Conservation (phyloP, 2,797 vertebrate genomes). For the Scolopax bukidnonensis region DNA sequence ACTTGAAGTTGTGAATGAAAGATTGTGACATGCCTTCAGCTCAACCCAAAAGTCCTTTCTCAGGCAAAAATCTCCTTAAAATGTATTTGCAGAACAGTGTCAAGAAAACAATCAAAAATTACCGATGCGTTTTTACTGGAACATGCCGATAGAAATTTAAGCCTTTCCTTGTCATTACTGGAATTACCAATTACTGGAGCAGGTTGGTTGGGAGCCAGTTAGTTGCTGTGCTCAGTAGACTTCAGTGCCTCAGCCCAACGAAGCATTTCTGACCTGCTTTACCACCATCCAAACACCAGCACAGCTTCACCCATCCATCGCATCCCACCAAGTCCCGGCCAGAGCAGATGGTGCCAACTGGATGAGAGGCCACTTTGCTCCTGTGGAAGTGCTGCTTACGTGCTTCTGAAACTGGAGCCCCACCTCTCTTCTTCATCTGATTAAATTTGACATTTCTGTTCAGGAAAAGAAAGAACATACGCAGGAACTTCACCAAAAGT, state of each 20-base stretch:
- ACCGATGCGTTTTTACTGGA: background rate
- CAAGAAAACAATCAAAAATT: background rate
- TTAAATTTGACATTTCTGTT: background rate
- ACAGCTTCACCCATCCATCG: rapidly evolving
- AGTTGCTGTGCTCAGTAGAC: background rate
- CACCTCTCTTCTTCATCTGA: background rate
- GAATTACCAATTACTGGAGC: background rate
- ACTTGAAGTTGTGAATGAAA: constrained; percentile 52
- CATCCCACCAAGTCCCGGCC: rapidly evolving
- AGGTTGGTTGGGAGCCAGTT: background rate
- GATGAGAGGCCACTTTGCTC: background rate
- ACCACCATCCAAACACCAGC: background rate
- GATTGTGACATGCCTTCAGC: background rate
- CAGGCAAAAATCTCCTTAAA: background rate
- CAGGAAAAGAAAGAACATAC: background rate
- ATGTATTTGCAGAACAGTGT: background rate
- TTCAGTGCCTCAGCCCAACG: background rate
- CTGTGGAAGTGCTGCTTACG: rapidly evolving
- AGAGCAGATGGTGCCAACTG: rapidly evolving
- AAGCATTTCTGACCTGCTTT: background rate
- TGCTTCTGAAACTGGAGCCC: background rate
- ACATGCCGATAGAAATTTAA: background rate
- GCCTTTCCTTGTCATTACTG: background rate
- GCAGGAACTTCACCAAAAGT: background rate
- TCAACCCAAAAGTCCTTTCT: background rate